These are phyloP conservation scores for Kryptolebias marmoratus DNA, from an alignment of 2,113 vertebrate genomes.

Conservation along the genomic window DNA sequence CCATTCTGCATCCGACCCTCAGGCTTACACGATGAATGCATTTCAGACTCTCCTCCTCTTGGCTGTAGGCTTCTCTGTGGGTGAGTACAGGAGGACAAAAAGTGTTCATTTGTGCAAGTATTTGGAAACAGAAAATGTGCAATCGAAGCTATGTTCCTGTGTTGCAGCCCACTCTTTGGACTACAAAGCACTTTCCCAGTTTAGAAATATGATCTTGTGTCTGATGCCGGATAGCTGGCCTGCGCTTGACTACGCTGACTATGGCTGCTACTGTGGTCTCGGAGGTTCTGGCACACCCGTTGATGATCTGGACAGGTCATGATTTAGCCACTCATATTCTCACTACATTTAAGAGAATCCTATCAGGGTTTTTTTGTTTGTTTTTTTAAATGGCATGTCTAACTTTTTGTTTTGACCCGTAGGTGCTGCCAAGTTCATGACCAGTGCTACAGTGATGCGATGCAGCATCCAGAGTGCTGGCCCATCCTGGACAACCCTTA, in stretches of 20 bases:
- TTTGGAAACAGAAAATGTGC: background rate
- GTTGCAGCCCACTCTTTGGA: constrained; percentile 51
- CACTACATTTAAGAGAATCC: background rate
- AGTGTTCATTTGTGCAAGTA: background rate
- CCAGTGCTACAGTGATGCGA: constrained; percentile 75
- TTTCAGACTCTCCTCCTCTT: constrained; percentile 53
- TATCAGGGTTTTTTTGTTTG: fast-evolving
- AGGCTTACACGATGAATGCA: constrained; percentile 57
- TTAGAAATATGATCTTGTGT: constrained; percentile 85
- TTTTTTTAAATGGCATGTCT: background rate
- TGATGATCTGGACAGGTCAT: constrained; percentile 86
- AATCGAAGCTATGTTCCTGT: background rate
- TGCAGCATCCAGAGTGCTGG: constrained; percentile 71
- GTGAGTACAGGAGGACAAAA: constrained; percentile 54
- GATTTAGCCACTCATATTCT: background rate
- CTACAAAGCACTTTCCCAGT: constrained; percentile 73
- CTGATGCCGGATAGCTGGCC: constrained; percentile 79
- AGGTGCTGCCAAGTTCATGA: constrained; percentile 89
- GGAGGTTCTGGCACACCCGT: constrained; percentile 87
- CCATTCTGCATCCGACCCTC: background rate
- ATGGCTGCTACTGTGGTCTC: constrained; percentile 89
- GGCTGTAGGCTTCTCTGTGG: constrained; percentile 50
- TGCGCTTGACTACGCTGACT: constrained; percentile 74
- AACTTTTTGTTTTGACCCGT: background rate
- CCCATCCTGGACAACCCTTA: constrained; percentile 86